Evolutionary conservation across 2,113 vertebrate genomes (phyloP).

Genomic region (Camarhynchus parvulus): DNA sequence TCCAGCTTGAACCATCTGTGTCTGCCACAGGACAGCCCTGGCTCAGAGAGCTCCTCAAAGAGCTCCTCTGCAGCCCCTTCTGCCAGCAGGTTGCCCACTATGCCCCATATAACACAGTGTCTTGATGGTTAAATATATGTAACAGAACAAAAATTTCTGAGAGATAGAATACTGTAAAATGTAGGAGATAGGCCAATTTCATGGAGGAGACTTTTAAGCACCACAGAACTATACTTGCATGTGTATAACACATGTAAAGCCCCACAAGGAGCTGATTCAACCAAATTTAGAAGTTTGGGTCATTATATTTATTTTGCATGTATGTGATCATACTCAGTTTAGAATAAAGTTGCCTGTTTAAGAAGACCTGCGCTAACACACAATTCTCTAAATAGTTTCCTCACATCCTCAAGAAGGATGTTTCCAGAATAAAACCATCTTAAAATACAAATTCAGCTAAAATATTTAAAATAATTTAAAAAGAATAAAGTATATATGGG

Average conservation of each 20-base stretch:
- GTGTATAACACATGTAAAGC: neutral
- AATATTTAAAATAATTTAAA: neutral
- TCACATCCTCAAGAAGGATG: neutral
- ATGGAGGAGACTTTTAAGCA: neutral
- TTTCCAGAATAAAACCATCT: neutral
- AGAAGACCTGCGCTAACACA: neutral
- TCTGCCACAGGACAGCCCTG: neutral
- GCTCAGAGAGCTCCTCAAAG: neutral
- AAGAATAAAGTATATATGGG: neutral
- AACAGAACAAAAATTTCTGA: neutral
- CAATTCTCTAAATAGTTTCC: neutral
- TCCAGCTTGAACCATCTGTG: accelerated
- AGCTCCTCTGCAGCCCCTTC: neutral
- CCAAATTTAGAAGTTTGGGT: neutral
- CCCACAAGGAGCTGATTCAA: neutral
- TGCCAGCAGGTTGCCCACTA: neutral
- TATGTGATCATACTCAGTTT: neutral
- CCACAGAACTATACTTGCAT: neutral
- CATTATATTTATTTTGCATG: neutral
- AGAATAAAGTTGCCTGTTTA: neutral
- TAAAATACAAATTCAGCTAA: neutral
- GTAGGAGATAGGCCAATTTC: neutral
- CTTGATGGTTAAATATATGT: neutral
- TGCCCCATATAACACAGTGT: no score
- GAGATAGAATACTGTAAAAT: neutral